Evolutionary conservation across 2,888 invertebrate genomes (phyloP).

Genomic region (Aleiodes alternator): DNA sequence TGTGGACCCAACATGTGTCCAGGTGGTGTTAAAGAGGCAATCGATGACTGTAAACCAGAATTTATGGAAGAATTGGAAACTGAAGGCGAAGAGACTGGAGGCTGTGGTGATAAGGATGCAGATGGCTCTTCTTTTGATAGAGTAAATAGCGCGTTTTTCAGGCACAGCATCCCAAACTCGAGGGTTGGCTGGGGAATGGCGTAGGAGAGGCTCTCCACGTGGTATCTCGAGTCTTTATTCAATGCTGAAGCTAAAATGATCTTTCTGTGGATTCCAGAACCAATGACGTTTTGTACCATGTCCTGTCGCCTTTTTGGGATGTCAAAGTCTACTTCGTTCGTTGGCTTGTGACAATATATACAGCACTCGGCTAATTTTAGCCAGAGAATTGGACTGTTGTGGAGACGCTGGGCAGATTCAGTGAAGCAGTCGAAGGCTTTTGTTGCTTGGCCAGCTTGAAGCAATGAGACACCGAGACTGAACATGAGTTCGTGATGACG

Average conservation of each 20-base stretch:
- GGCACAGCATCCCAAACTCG: constrained; percentile 92
- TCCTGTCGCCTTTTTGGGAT: constrained; percentile 78
- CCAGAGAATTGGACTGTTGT: constrained; percentile 94
- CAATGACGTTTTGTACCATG: constrained; percentile 79
- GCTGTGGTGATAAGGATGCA: not conserved
- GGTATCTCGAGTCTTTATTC: constrained; percentile 78
- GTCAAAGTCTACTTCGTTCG: constrained; percentile 81
- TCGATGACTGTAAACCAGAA: constrained; percentile 55
- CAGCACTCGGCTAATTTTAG: constrained; percentile 95
- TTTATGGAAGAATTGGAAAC: constrained; percentile 54
- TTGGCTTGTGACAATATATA: constrained; percentile 82
- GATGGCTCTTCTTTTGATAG: constrained; percentile 76
- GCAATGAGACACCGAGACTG: constrained; percentile 89
- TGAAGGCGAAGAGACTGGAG: constrained; percentile 57
- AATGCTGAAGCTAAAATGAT: constrained; percentile 79
- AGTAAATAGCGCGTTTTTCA: constrained; percentile 88
- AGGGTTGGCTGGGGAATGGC: constrained; percentile 92
- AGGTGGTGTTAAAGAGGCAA: constrained; percentile 46
- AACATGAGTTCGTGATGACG: constrained; percentile 83
- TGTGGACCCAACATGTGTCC: constrained; percentile 50
- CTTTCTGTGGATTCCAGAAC: constrained; percentile 80
- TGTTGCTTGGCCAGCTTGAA: constrained; percentile 87
- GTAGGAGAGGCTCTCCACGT: constrained; percentile 83
- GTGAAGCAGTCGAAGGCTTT: constrained; percentile 95
- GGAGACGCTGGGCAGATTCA: constrained; percentile 89